Evolutionary conservation across 2,113 vertebrate species (phyloP).

Genomic region (Ameiurus melas): DNA sequence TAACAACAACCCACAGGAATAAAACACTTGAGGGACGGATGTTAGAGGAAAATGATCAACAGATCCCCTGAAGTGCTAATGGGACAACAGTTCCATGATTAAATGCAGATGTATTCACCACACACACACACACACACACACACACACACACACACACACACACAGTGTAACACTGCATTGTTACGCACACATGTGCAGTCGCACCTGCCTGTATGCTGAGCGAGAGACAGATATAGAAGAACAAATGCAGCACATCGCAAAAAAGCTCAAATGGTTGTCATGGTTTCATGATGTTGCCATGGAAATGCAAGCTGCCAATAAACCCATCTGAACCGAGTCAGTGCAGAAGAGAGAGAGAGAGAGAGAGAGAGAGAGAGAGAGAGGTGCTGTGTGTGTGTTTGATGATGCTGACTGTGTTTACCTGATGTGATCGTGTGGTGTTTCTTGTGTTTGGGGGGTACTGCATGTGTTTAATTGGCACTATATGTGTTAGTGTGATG

Average conservation of each 20-base stretch:
- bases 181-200: conserved; percentile 30
- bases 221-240: conserved; percentile 39
- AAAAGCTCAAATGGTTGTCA: conserved; percentile 75
- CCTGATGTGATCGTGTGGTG: neutral
- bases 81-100: neutral
- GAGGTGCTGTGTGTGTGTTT: conserved; percentile 22
- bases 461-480: conserved; percentile 54
- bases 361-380: conserved; percentile 6
- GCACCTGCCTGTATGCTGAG: conserved; percentile 42
- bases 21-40: no score
- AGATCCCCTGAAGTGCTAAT: neutral
- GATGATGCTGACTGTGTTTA: neutral
- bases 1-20: no score
- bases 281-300: conserved; percentile 80
- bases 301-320: conserved; percentile 80
- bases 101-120: neutral
- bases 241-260: conserved; percentile 69
- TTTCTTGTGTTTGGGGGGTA: conserved; percentile 53
- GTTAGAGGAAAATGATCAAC: no score
- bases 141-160: conserved; percentile 12
- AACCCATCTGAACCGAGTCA: conserved; percentile 72
- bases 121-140: conserved; percentile 9
- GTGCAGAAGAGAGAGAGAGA: conserved; percentile 69
- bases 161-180: neutral
- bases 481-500: neutral